These are phyloP conservation scores for Acanthurus tractus DNA, from an alignment of 2,797 vertebrate species.

Conservation along the genomic window DNA sequence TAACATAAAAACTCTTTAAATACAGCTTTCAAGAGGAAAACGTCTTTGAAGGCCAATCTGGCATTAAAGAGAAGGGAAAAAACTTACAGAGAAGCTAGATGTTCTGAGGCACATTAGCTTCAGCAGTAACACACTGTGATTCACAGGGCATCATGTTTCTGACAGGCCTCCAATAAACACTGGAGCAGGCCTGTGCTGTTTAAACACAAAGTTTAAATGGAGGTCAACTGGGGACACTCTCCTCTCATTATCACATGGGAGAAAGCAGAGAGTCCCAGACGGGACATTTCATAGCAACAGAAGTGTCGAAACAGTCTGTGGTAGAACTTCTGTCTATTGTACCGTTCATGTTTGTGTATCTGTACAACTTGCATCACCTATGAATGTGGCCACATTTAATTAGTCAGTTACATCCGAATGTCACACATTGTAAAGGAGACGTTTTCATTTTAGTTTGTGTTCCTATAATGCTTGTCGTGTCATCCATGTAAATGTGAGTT, in stretches of 20 bases:
- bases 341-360: background rate
- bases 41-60: background rate
- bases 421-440: background rate
- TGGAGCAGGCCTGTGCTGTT: slow-evolving; percentile 50
- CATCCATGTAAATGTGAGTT: background rate
- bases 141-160: slow-evolving; percentile 65
- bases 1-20: background rate
- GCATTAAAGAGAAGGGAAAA: slow-evolving; percentile 2
- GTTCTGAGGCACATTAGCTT: background rate
- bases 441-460: background rate
- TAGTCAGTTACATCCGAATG: background rate
- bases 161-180: slow-evolving; percentile 70
- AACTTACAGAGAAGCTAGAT: background rate
- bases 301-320: background rate
- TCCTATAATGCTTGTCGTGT: background rate
- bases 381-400: background rate
- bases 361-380: background rate
- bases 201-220: slow-evolving; percentile 59
- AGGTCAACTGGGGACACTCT: slow-evolving; percentile 57
- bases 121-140: slow-evolving; percentile 27
- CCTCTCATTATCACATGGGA: slow-evolving; percentile 46
- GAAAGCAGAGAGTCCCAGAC: slow-evolving; percentile 7
- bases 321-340: background rate
- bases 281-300: background rate
- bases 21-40: background rate